These are phyloP conservation scores for rabbit (Oryctolagus cuniculus) DNA, from an alignment of 2,113 vertebrate genomes.

Conservation along the genomic window mOryCun1.1 NC_091439.1:19162001-19162500, in stretches of 20 bases:
- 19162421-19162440: too few relatives aligned
- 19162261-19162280: conserved; percentile 17
- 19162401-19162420: too few relatives aligned
- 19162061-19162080: background rate
- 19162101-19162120: conserved; percentile 19
- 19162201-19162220: conserved; percentile 16
- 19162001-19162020: conserved; percentile 52
- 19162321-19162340: conserved; percentile 8
- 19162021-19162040: background rate
- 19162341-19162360: background rate
- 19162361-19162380: too few relatives aligned
- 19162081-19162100: background rate
- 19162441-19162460: too few relatives aligned
- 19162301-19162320: conserved; percentile 29
- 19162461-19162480: background rate
- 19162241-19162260: background rate
- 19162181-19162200: conserved; percentile 20
- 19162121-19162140: background rate
- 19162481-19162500: background rate
- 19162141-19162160: background rate
- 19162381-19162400: too few relatives aligned
- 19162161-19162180: background rate
- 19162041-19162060: background rate
- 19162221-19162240: conserved; percentile 45
- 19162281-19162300: conserved; percentile 47